These are phyloP conservation scores for Stercorarius parasiticus DNA, from an alignment of 2,113 vertebrate species.

Conservation along the genomic window DNA sequence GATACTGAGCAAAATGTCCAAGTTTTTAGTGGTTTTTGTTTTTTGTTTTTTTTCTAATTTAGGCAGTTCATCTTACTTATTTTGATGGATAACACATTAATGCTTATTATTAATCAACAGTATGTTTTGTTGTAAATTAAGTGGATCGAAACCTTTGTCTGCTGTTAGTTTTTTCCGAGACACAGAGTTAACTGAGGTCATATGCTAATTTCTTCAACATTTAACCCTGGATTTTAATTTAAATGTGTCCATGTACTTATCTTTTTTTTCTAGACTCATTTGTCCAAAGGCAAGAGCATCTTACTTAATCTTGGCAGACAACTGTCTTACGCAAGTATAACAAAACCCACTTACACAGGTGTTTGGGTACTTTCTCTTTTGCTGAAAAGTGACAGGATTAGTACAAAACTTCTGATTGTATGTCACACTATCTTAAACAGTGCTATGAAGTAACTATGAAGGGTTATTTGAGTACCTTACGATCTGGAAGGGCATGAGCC, in stretches of 20 bases:
- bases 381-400: not conserved
- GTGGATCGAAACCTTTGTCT: not conserved
- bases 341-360: fast-evolving
- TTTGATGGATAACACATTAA: not conserved
- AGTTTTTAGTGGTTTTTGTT: not conserved
- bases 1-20: not conserved
- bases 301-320: not conserved
- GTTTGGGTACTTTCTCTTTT: not conserved
- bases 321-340: not conserved
- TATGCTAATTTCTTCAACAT: not conserved
- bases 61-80: not conserved
- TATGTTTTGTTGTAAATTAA: not conserved
- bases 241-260: not conserved
- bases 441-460: not conserved
- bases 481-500: not conserved
- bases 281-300: not conserved
- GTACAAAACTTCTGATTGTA: not conserved
- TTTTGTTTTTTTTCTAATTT: not conserved
- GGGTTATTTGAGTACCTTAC: not conserved
- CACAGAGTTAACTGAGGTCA: not conserved
- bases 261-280: not conserved
- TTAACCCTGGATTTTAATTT: not conserved
- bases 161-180: not conserved
- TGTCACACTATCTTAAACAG: not conserved
- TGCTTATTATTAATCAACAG: not conserved